Conservation (phyloP, 2,797 vertebrate species). For the Neopelma chrysocephalum region DNA sequence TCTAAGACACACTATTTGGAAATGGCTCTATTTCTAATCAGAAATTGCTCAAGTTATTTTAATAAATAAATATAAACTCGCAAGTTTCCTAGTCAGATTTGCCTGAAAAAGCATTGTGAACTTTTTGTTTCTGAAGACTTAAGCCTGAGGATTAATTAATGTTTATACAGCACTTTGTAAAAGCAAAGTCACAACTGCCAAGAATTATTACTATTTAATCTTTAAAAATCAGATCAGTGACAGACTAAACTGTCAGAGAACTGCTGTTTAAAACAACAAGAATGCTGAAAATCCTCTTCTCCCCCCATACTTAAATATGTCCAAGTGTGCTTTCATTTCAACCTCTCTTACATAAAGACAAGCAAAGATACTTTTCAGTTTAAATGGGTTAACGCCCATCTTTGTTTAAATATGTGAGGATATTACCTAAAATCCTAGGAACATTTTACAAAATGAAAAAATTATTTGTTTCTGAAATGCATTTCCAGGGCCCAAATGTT, state of each 20-base stretch:
- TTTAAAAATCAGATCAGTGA: slow-evolving; percentile 50
- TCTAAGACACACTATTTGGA: slow-evolving; percentile 47
- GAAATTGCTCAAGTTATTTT: slow-evolving; percentile 41
- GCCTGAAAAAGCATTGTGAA: slow-evolving; percentile 38
- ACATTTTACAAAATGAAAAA: not conserved
- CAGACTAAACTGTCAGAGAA: slow-evolving; percentile 19
- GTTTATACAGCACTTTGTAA: slow-evolving; percentile 64
- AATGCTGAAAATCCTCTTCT: not conserved
- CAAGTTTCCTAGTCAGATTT: slow-evolving; percentile 48
- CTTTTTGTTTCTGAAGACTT: slow-evolving; percentile 42
- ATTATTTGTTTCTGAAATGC: not conserved
- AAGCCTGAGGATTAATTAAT: slow-evolving; percentile 65
- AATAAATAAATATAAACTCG: slow-evolving; percentile 37
- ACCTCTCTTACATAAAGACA: not conserved
- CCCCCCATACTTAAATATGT: not conserved
- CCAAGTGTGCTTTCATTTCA: not conserved
- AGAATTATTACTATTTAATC: slow-evolving; percentile 59
- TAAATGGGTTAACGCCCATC: not conserved
- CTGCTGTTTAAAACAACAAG: slow-evolving; percentile 42
- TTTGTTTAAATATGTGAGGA: not conserved
- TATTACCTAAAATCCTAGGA: not conserved
- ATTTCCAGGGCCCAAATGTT: not conserved
- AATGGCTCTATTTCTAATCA: slow-evolving; percentile 50
- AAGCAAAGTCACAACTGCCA: slow-evolving; percentile 41
- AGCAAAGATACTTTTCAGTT: not conserved